A percentile compares a stretch with the other conserved stretches of the same genome.
phyloP scores from a whole-genome alignment of 2,888 invertebrate genomes.

The Chymomyza amoena region DNA sequence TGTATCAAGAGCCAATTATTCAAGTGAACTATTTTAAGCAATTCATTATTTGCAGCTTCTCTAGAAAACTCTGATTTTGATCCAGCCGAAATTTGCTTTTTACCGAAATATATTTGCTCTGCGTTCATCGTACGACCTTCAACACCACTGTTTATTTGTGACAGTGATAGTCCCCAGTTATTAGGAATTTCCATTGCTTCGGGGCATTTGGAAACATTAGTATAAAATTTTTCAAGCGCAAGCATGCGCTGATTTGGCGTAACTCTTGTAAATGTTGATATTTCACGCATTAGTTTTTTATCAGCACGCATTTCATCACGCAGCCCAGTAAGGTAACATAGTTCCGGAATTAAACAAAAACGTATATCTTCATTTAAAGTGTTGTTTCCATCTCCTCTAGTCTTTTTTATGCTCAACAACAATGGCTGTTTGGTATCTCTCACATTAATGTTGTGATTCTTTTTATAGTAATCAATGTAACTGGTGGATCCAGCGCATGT shows the following conservation, averaged over 20 bases:
- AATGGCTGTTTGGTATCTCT: constrained; percentile 87
- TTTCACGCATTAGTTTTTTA: constrained; percentile 91
- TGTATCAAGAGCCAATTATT: constrained; percentile 86
- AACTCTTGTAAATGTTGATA: constrained; percentile 88
- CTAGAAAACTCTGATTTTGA: constrained; percentile 86
- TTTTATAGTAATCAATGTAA: constrained; percentile 90
- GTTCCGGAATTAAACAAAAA: constrained; percentile 90
- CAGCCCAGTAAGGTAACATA: constrained; percentile 92
- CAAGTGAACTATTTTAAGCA: constrained; percentile 85
- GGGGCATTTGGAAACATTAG: constrained; percentile 82
- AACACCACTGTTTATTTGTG: constrained; percentile 81
- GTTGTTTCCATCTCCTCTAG: constrained; percentile 22
- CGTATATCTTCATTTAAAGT: constrained; percentile 79
- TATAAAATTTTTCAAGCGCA: constrained; percentile 84
- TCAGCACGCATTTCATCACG: constrained; percentile 90
- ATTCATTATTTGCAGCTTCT: constrained; percentile 81
- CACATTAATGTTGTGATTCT: constrained; percentile 87
- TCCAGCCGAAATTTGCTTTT: constrained; percentile 76
- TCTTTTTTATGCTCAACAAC: constrained; percentile 81
- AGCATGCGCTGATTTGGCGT: constrained; percentile 87
- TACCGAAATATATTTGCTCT: constrained; percentile 85
- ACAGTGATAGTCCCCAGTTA: constrained; percentile 89
- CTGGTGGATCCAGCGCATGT: constrained; percentile 81
- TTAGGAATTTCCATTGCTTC: constrained; percentile 84
- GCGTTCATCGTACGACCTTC: constrained; percentile 83